Conservation (phyloP, 1,140 invertebrate species). For the Rhysida immarginata region DNA sequence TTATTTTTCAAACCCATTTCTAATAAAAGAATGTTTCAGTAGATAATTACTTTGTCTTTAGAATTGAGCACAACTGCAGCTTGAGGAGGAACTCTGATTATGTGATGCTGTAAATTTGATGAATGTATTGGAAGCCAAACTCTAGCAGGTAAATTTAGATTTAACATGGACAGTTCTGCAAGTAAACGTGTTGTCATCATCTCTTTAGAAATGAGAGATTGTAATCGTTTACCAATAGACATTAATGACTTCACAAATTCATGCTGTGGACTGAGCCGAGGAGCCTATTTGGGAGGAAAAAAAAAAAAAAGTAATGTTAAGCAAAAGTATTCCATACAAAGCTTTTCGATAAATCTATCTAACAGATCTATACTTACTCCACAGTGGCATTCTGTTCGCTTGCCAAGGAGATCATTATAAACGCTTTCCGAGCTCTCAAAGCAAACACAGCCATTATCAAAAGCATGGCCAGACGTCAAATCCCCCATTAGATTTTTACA, state of each 20-base stretch:
- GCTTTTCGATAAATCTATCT: not conserved
- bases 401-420: slow-evolving; percentile 54
- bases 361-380: slow-evolving; percentile 37
- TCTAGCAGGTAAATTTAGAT: slow-evolving; percentile 89
- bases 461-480: slow-evolving; percentile 78
- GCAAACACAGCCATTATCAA: slow-evolving; percentile 91
- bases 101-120: slow-evolving; percentile 52
- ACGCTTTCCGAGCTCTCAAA: slow-evolving; percentile 55
- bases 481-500: slow-evolving; percentile 57
- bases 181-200: slow-evolving; percentile 75
- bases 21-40: too few species aligned
- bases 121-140: slow-evolving; percentile 85
- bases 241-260: slow-evolving; percentile 73
- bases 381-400: slow-evolving; percentile 54
- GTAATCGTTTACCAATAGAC: slow-evolving; percentile 76
- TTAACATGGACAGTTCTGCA: slow-evolving; percentile 80
- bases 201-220: slow-evolving; percentile 82
- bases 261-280: slow-evolving; percentile 62
- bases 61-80: slow-evolving; percentile 94
- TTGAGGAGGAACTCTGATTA: slow-evolving; percentile 82
- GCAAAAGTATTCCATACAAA: slow-evolving; percentile 11
- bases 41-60: slow-evolving; percentile 93
- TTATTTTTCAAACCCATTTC: too few species aligned
- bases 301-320: too few species aligned
- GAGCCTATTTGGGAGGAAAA: too few species aligned